These are phyloP conservation scores for Saturnia pavonia DNA, from an alignment of 2,888 invertebrate species.

Conservation along the genomic window DNA sequence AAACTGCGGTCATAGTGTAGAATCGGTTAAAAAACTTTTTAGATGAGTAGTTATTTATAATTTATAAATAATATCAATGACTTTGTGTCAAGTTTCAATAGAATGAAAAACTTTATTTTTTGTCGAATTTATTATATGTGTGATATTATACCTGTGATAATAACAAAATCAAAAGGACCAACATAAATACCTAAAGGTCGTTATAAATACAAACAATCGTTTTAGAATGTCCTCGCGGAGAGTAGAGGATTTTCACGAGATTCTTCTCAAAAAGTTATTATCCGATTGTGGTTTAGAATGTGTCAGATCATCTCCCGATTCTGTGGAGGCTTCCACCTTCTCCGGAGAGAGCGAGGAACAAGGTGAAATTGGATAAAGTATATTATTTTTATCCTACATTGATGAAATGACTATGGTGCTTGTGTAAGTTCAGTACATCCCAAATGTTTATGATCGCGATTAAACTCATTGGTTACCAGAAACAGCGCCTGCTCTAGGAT, in stretches of 20 bases:
- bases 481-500: too few relatives aligned
- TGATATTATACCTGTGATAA: too few relatives aligned
- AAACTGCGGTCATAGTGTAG: too few relatives aligned
- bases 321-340: slow-evolving; percentile 29
- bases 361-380: slow-evolving; percentile 33
- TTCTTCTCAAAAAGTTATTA: slow-evolving; percentile 47
- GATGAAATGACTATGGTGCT: background rate
- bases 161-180: background rate
- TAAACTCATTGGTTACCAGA: too few relatives aligned
- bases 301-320: slow-evolving; percentile 39
- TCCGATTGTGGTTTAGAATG: slow-evolving; percentile 57
- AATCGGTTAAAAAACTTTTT: background rate
- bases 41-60: background rate
- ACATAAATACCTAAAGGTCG: background rate
- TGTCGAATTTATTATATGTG: too few relatives aligned
- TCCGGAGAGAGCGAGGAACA: slow-evolving; percentile 41
- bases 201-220: background rate
- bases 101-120: too few relatives aligned
- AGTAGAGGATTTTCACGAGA: slow-evolving; percentile 52
- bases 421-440: background rate
- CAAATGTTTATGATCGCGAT: too few relatives aligned
- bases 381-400: background rate
- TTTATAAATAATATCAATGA: background rate
- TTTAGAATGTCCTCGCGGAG: slow-evolving; percentile 54
- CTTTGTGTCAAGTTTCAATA: background rate